These are phyloP conservation scores for Sinocyclocheilus rhinocerous DNA, from an alignment of 2,113 vertebrate species.

Conservation along the genomic window DNA sequence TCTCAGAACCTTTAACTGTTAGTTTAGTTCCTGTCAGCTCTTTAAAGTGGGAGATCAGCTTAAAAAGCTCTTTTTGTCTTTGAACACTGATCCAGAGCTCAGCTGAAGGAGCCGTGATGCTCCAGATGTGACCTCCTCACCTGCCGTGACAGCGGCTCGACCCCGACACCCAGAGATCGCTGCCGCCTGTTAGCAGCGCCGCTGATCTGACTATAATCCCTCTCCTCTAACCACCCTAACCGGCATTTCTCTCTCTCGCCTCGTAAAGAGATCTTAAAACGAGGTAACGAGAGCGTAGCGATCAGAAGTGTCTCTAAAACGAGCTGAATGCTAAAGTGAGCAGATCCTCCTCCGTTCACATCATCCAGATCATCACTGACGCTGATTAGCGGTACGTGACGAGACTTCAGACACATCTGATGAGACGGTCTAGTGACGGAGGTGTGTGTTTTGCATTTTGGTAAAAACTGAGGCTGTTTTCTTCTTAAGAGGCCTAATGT, in stretches of 20 bases:
- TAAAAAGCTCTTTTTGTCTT: constrained; percentile 25
- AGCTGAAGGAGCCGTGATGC: constrained; percentile 1
- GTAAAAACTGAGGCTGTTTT: background rate
- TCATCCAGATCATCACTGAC: background rate
- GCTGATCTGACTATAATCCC: constrained; percentile 50
- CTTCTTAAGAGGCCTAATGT: background rate
- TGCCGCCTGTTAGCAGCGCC: background rate
- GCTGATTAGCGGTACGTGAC: background rate
- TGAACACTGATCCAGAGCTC: constrained; percentile 10
- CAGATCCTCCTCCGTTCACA: background rate
- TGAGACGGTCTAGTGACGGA: background rate
- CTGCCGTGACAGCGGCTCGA: background rate
- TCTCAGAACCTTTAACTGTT: background rate
- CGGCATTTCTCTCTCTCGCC: background rate
- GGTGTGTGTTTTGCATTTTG: background rate
- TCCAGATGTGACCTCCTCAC: constrained; percentile 35
- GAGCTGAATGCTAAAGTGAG: background rate
- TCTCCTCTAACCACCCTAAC: constrained; percentile 22
- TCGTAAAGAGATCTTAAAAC: background rate
- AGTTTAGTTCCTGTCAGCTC: background rate
- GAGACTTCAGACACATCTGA: background rate
- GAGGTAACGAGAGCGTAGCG: background rate
- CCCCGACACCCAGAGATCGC: background rate
- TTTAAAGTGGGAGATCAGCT: constrained; percentile 5
- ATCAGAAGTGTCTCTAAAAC: background rate